Evolutionary conservation across 1,140 invertebrate genomes (phyloP).

Genomic region (Galleria mellonella): DNA sequence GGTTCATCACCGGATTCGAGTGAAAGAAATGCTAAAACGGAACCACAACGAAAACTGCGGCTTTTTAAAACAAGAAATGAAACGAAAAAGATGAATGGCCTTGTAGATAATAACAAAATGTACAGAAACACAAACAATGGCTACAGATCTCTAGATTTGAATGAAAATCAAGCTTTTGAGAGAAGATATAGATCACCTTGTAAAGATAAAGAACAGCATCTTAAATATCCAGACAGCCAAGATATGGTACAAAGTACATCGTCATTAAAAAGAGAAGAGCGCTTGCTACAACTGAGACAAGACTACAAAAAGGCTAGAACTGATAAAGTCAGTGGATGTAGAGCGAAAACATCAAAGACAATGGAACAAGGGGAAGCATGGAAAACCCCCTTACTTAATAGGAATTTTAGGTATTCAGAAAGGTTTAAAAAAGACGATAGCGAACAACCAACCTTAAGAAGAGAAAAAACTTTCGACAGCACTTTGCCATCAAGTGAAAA

Average conservation of each 20-base stretch:
- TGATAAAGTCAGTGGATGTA: constrained; percentile 60
- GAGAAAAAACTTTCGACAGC: constrained; percentile 72
- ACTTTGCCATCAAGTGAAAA: constrained; percentile 46
- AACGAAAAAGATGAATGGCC: constrained; percentile 74
- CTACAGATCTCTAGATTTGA: constrained; percentile 55
- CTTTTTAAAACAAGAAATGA: constrained; percentile 85
- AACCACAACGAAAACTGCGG: constrained; percentile 76
- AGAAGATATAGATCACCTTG: constrained; percentile 59
- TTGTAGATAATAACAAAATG: constrained; percentile 36
- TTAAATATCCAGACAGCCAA: constrained; percentile 55
- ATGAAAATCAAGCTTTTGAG: constrained; percentile 50
- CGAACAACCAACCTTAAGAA: constrained; percentile 48
- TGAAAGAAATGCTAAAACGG: constrained; percentile 64
- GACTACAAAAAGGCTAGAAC: constrained; percentile 56
- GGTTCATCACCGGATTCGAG: constrained; percentile 75
- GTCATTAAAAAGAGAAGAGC: constrained; percentile 67
- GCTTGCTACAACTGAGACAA: constrained; percentile 56
- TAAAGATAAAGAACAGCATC: constrained; percentile 59
- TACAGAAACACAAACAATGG: constrained; percentile 46
- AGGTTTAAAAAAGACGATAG: constrained; percentile 60
- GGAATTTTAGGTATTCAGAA: constrained; percentile 69
- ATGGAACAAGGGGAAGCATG: constrained; percentile 55
- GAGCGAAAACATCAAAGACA: constrained; percentile 58
- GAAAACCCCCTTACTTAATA: constrained; percentile 63
- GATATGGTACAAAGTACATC: constrained; percentile 64